phyloP scores from a whole-genome alignment of 2,797 vertebrate species.

The Rousettus madagascariensis region DNA sequence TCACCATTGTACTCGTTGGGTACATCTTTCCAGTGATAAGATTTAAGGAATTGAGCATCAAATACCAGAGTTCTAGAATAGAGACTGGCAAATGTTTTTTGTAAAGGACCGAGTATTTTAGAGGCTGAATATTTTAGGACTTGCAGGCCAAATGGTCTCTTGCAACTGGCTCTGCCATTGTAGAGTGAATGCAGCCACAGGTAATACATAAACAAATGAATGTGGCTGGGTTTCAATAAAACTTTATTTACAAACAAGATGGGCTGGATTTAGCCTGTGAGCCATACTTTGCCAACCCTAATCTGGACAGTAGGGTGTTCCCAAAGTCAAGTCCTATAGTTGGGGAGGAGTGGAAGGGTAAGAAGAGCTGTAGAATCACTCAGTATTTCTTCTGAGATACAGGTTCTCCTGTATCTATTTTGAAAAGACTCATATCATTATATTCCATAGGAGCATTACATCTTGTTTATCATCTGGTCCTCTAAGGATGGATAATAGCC shows the following conservation, averaged over 20 bases:
- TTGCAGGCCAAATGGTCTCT: not conserved
- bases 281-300: not conserved
- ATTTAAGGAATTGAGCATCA: not conserved
- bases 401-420: not conserved
- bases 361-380: not conserved
- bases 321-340: not conserved
- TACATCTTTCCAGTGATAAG: not conserved
- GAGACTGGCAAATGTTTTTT: not conserved
- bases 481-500: not conserved
- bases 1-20: not conserved
- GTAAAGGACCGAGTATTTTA: not conserved
- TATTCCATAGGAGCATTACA: fast-evolving
- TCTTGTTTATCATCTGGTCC: not conserved
- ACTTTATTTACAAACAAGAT: not conserved
- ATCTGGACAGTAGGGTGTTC: not conserved
- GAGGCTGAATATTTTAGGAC: not conserved
- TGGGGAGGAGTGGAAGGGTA: no score
- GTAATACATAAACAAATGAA: not conserved
- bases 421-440: not conserved
- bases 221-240: not conserved
- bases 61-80: not conserved
- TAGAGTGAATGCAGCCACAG: not conserved
- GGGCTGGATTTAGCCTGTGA: not conserved
- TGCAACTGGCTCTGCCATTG: not conserved
- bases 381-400: not conserved